A percentile compares a stretch with the other conserved stretches of the same genome.
These are phyloP conservation scores for Sylvilagus bachmani DNA, from an alignment of 2,113 vertebrate species.

Conservation along the genomic window DNA sequence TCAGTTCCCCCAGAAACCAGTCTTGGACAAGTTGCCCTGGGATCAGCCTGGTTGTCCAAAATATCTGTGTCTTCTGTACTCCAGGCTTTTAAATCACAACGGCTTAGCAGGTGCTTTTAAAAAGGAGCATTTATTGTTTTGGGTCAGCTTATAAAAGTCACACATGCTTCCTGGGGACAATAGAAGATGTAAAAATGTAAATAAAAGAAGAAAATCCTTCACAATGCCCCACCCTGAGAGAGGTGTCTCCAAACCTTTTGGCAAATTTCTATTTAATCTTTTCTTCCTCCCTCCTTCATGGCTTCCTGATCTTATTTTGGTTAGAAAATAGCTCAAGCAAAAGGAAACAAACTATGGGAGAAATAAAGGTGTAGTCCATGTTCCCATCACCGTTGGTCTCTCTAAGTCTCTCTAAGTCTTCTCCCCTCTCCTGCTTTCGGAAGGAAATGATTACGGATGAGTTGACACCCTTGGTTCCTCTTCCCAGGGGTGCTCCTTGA, in stretches of 20 bases:
- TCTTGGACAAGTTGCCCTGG: not conserved
- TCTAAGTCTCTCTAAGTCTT: not conserved
- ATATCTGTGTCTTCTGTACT: not conserved
- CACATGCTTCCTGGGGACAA: not conserved
- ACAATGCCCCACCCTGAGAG: not conserved
- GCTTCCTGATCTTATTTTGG: not conserved
- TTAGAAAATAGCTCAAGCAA: slow-evolving; percentile 42
- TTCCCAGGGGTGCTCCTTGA: not conserved
- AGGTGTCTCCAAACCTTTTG: not conserved
- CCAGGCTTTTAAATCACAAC: slow-evolving; percentile 15
- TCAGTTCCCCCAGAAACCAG: slow-evolving; percentile 70
- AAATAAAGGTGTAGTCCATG: not conserved
- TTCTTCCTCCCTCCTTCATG: not conserved
- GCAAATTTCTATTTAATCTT: not conserved
- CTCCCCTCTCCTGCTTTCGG: not conserved
- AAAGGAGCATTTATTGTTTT: slow-evolving; percentile 6
- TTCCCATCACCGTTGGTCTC: not conserved
- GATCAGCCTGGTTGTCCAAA: not conserved
- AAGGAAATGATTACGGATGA: not conserved
- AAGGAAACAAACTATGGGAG: not conserved
- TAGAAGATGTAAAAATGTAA: not conserved
- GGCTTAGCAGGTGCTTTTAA: slow-evolving; percentile 5
- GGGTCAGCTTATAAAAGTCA: not conserved
- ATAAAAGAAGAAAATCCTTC: not conserved
- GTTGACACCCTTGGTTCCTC: not conserved